Conservation (phyloP, 2,797 vertebrate genomes). For the Sandelia bainsii region DNA sequence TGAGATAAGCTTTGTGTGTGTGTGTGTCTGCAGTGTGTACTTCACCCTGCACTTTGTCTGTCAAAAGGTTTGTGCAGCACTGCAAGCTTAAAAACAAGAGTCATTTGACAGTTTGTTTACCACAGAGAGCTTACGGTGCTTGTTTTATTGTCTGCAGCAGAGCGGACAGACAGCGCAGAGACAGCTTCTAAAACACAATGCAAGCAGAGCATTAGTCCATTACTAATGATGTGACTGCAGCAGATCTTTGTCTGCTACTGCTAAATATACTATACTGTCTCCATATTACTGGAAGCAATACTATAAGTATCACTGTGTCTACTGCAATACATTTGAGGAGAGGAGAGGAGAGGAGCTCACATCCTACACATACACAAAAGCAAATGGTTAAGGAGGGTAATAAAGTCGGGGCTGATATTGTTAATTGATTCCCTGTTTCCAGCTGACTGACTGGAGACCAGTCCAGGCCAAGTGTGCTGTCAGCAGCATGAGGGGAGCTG, state of each 20-base stretch:
- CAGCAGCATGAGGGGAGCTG: conserved; percentile 3
- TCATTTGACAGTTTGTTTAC: conserved; percentile 10
- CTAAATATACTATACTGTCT: neutral
- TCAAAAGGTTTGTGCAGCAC: conserved; percentile 1
- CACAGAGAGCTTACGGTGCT: conserved; percentile 7
- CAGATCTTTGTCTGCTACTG: conserved; percentile 9
- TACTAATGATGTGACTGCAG: conserved; percentile 35
- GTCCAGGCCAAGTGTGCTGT: neutral
- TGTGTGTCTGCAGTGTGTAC: neutral
- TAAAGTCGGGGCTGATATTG: neutral
- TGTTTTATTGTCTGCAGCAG: conserved; percentile 29
- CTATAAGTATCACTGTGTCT: too few relatives aligned
- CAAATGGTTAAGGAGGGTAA: neutral
- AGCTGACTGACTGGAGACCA: conserved; percentile 4
- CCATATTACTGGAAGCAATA: too few relatives aligned
- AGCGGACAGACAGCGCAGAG: conserved; percentile 26
- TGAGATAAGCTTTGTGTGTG: neutral
- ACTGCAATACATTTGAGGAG: neutral
- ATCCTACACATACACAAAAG: neutral
- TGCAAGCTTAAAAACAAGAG: conserved; percentile 5
- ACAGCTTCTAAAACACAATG: conserved; percentile 51
- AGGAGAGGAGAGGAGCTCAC: neutral
- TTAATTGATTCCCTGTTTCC: conserved; percentile 25
- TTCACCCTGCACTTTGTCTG: neutral
- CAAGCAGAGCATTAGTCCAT: conserved; percentile 57